Evolutionary conservation across 2,113 vertebrate genomes (phyloP).

Genomic region (Otis tarda): DNA sequence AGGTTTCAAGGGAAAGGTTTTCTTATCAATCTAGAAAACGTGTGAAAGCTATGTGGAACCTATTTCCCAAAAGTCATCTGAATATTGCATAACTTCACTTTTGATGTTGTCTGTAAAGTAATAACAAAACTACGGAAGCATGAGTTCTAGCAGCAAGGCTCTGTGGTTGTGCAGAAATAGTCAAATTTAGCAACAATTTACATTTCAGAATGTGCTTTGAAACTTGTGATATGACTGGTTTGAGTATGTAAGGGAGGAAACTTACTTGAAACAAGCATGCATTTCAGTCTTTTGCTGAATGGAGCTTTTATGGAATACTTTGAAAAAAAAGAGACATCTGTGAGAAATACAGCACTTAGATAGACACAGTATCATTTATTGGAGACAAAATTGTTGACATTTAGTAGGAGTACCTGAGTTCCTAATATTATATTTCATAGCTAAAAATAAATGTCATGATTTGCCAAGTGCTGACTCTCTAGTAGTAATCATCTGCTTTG

Average conservation of each 20-base stretch:
- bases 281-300: not conserved
- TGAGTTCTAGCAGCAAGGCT: not conserved
- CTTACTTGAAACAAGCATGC: not conserved
- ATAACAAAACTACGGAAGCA: not conserved
- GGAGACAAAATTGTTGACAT: not conserved
- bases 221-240: not conserved
- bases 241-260: not conserved
- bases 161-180: not conserved
- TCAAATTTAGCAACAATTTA: not conserved
- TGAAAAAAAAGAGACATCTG: not conserved
- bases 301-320: not conserved
- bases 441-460: not conserved
- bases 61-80: not conserved
- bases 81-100: not conserved
- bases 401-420: not conserved
- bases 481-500: accelerated
- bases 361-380: not conserved
- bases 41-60: not conserved
- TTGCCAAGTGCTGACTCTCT: not conserved
- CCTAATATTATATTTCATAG: not conserved
- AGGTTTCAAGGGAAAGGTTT: not conserved
- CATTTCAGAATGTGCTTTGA: not conserved
- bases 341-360: not conserved
- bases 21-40: not conserved
- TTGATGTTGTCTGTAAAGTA: not conserved